These are phyloP conservation scores for Craniophora ligustri DNA, from an alignment of 2,888 invertebrate species.

Conservation along the genomic window DNA sequence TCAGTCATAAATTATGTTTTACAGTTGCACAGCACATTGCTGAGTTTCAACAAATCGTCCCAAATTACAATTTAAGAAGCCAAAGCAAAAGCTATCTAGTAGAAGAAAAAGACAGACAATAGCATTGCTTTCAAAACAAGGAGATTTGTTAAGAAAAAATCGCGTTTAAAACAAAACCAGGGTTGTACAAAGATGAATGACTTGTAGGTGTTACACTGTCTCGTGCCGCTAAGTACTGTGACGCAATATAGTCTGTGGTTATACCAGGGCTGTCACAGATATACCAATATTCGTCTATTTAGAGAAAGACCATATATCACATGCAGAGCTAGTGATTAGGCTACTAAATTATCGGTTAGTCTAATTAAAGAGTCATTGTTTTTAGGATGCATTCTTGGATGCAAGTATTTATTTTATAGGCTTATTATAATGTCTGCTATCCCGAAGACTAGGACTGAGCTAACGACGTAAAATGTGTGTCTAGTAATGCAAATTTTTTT, in stretches of 20 bases:
- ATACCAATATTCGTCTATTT: background rate
- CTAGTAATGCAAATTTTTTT: too few relatives aligned
- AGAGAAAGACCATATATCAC: background rate
- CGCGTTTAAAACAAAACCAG: constrained; percentile 10
- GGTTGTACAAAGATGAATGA: constrained; percentile 43
- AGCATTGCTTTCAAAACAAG: constrained; percentile 23
- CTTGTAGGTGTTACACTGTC: constrained; percentile 21
- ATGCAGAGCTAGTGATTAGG: too few relatives aligned
- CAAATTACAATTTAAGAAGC: constrained; percentile 5
- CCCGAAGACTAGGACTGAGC: too few relatives aligned
- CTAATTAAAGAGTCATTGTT: too few relatives aligned
- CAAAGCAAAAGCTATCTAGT: background rate
- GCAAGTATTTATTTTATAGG: too few relatives aligned
- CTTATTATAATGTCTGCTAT: too few relatives aligned
- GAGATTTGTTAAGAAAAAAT: constrained; percentile 19
- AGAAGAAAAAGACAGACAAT: constrained; percentile 7
- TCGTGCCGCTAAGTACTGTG: constrained; percentile 28
- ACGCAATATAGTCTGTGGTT: constrained; percentile 46
- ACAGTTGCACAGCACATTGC: background rate
- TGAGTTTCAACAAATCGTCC: background rate
- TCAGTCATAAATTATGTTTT: background rate
- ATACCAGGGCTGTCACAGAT: constrained; percentile 21
- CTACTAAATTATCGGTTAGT: too few relatives aligned
- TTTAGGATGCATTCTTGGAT: too few relatives aligned
- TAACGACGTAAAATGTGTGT: too few relatives aligned